Conservation (phyloP, 2,888 invertebrate species). For the Ormyrus thymus region DNA sequence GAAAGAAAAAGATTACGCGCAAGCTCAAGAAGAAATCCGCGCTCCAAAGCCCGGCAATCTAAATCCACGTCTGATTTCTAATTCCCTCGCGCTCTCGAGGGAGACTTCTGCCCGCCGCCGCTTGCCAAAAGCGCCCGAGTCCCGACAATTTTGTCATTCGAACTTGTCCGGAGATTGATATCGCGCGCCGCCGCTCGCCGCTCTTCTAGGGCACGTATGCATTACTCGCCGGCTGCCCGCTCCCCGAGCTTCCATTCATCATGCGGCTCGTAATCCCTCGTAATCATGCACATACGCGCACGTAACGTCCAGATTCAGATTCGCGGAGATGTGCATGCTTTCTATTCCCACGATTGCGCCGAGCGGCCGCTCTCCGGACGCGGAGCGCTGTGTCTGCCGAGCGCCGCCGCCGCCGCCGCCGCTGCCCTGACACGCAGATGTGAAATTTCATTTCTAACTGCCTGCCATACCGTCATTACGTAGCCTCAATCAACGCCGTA, state of each 20-base stretch:
- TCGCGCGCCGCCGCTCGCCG: neutral
- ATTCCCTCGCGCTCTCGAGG: too few species aligned
- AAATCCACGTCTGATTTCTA: too few species aligned
- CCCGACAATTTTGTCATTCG: too few species aligned
- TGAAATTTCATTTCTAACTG: slow-evolving; percentile 67
- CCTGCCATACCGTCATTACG: slow-evolving; percentile 63
- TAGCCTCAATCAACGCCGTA: slow-evolving; percentile 63
- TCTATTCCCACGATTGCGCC: slow-evolving; percentile 68
- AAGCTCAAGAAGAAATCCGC: too few species aligned
- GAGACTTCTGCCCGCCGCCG: too few species aligned
- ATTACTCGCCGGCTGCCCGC: neutral
- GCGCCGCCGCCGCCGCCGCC: slow-evolving; percentile 39
- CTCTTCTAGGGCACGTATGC: too few species aligned
- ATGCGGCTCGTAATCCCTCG: slow-evolving; percentile 33
- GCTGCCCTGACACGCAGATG: slow-evolving; percentile 61
- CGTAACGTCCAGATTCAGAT: slow-evolving; percentile 56
- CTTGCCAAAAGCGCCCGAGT: too few species aligned
- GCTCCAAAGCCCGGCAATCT: too few species aligned
- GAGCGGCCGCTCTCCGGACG: slow-evolving; percentile 11
- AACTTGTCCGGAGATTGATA: slow-evolving; percentile 10
- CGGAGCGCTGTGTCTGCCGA: neutral
- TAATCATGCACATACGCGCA: slow-evolving; percentile 32
- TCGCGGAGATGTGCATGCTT: slow-evolving; percentile 60
- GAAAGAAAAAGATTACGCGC: too few species aligned
- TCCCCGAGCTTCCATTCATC: slow-evolving; percentile 27